Evolutionary conservation across 2,888 invertebrate genomes (phyloP), one percentile per base, ranked within the genome.

Genomic region (Conops quadrifasciatus): DNA sequence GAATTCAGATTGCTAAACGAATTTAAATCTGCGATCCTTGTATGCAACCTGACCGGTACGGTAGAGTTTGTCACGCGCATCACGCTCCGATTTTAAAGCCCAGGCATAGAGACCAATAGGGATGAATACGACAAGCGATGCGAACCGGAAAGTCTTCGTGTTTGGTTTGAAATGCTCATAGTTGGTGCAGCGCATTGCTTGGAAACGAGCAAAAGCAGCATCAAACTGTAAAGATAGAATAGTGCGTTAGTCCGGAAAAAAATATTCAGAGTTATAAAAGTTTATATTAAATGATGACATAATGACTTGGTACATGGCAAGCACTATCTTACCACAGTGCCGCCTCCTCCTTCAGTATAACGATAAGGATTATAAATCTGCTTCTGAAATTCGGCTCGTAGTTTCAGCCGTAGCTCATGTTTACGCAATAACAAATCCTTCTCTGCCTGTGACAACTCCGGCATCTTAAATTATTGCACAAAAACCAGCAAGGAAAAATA

Each of bases 31-130:
- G 79, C 94, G 90, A 80, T 94, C 94, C 79, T 88, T 90, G 86
- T 94, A 94, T 53, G 90, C 88, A 1, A 94, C 88, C 86, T 93
- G 89, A 30, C 95, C 94, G 64, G 88, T 89, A 73, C 94, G 89
- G 75, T 88, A 90, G 75, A 86, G 79, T 0, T 87, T 76, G 80
- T 94, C 94, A 53, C 87, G 83, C 0, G 77, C 73, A 2, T 87
- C 87, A 80, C 91, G 88, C 0, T 88, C 86, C 0, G 78, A 81
- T 80, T 89, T 88, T 30, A 92, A 60, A 0, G 87, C 72, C 78
- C 88, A 90, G 5, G 88, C 88, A 73, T 88, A 89, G 0, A 83
- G 60, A 7, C 84, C 75, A 81, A 92, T 89, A 0, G 92, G 91
- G 5, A 90, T 49, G 2, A 91, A 80, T 11, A 91, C 79, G 19